Base-by-base conservation (phyloP, 2,113 vertebrate genomes). In the Phainopepla nitens region DNA sequence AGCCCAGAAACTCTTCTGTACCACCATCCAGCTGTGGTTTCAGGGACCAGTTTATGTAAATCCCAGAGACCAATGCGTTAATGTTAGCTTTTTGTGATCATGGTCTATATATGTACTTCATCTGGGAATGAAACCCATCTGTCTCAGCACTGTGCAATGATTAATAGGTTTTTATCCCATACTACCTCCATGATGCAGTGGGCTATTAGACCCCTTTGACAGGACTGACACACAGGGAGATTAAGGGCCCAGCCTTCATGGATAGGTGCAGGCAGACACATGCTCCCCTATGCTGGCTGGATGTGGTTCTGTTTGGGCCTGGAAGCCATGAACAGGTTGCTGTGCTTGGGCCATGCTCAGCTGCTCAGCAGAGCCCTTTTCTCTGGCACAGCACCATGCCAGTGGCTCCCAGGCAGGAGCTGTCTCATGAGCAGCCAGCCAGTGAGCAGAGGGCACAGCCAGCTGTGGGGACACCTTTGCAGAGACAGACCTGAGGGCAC, bases 171-270 rank as follows among this genome's bases (percentile, higher is more conserved):
- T 94, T 84, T 87, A 85, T 89, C 87, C 81, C 89, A 49, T 29
- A 27, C 47, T 65, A 64, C 83, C 51, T 94, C 57, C 21, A 8
- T 95, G 94, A 96, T 95, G 87, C 94, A 92, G 95, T 94, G 89
- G 72, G 69, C 93, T 91, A 95, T 95, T 96, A 93, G 91, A 88
- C 27, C 82, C 60, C 71, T 86, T 39, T 95, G 92, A 95, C 88
- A 96, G 93, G 78, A n/a, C 82, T 31, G 44, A 92, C 87, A 51
- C 65, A 68, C 21, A 0, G n/a, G 49, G 61, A 96, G 91, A 95
- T 95, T 89, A 95, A 94, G 73, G 49, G 49, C 68, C 23, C 9
- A 86, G 70, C 36, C 28, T 53, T 6, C 79, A 61, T 0, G 49
- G 25, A 23, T 4, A 27, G 53, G 53, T 35, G 65, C 82, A 56